Evolutionary conservation across 30 jellyfish, hydroid and myxozoan genomes (phyloP), one percentile per base, ranked within the genome.

Genomic region (Sanderia malayensis): DNA sequence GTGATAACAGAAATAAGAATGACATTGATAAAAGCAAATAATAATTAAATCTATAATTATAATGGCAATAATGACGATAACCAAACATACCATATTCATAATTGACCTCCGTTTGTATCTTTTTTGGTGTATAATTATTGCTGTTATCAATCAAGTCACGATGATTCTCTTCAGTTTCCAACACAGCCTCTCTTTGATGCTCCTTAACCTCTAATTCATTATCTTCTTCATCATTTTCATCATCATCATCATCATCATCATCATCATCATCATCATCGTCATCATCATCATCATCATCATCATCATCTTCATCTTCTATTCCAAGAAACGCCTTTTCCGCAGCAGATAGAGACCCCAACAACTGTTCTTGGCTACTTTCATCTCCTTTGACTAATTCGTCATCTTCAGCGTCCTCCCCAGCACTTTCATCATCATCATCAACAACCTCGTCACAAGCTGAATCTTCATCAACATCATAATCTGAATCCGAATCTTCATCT

Each of bases 271-370:
- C 46, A 13, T 13, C 64, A 44, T 71, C 84, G 6, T 44, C 71
- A 15, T 1, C 26, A 20, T 8, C 73, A 1, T 44, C 72, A 44
- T 29, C 64, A 4, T 45, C 80, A 20, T 76, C 79, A 15, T 46
- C 73, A 0, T 24, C 71, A 21, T 18, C 46, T 15, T 57, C 76
- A 0, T 24, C 76, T 46, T 49, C 82, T 18, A 73, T 32, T 25
- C 88, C 86, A 64, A 84, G 89, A 66, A 82, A 84, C 58, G 18
- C 24, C 55, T 66, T 84, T 67, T 84, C 95, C 25, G 79, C 89
- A 8, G 68, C 78, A 19, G 88, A 60, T 4, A 84, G 74, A 11
- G 73, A 34, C 28, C 32, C 45, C 80, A 84, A n/a, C 7, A 84
- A 58, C 25, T 41, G 55, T 21, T 22, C 88, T 31, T 83, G 83